A percentile compares a stretch with the other conserved stretches of the same genome.
Conservation (phyloP, 2,888 invertebrate species). For the Leucania comma region DNA sequence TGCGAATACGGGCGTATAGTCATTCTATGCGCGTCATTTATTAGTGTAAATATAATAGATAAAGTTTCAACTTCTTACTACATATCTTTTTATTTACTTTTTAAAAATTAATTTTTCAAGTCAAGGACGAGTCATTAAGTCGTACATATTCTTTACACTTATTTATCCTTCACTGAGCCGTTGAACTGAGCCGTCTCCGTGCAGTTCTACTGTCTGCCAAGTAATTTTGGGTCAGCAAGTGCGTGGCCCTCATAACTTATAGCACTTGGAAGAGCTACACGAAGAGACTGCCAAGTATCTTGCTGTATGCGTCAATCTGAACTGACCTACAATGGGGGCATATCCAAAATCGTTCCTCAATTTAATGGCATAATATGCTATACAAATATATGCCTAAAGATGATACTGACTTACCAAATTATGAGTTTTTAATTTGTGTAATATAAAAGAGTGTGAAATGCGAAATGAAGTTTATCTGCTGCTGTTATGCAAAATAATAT, state of each 20-base stretch:
- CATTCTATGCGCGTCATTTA: too few relatives aligned
- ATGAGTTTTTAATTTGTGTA: too few relatives aligned
- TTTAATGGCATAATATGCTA: conserved; percentile 8
- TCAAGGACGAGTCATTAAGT: background rate
- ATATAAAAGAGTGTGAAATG: too few relatives aligned
- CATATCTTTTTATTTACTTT: too few relatives aligned
- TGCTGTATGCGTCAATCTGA: conserved; percentile 80
- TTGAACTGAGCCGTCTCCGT: conserved; percentile 32
- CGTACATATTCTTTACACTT: background rate
- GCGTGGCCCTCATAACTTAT: conserved; percentile 81
- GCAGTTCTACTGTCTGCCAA: conserved; percentile 76
- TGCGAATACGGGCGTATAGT: too few relatives aligned
- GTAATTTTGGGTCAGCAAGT: conserved; percentile 85
- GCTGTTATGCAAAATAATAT: too few relatives aligned
- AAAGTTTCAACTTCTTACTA: too few relatives aligned
- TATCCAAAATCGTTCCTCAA: conserved; percentile 31
- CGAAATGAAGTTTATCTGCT: too few relatives aligned
- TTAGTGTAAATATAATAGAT: too few relatives aligned
- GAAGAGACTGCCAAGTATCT: conserved; percentile 84
- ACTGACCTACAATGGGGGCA: conserved; percentile 74
- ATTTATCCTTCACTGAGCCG: conserved; percentile 8
- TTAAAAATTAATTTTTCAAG: too few relatives aligned
- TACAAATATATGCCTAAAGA: too few relatives aligned
- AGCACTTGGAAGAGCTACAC: conserved; percentile 82
- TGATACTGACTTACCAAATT: too few relatives aligned